Evolutionary conservation across 2,113 vertebrate species (phyloP).

Genomic region (Scopus umbretta): DNA sequence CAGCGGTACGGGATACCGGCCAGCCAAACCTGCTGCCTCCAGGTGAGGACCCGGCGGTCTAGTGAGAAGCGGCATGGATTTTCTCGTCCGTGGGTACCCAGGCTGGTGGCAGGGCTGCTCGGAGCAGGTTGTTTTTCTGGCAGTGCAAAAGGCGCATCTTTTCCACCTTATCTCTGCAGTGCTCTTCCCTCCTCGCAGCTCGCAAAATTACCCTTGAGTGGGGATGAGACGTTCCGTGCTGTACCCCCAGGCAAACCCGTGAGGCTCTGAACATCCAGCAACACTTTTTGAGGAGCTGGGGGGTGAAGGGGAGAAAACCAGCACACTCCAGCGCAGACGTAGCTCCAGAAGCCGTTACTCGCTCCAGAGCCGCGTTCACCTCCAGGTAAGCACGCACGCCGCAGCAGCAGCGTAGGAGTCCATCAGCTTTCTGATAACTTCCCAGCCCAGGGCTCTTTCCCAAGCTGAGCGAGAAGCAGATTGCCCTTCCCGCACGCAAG

Average conservation of each 20-base stretch:
- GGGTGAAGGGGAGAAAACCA: background rate
- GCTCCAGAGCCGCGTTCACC: fast-evolving
- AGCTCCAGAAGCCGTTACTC: too few relatives aligned
- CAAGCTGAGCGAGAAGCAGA: background rate
- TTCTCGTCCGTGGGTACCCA: background rate
- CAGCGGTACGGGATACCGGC: fast-evolving
- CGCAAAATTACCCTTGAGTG: background rate
- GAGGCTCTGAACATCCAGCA: background rate
- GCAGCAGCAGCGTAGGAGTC: background rate
- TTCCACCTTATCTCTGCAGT: background rate
- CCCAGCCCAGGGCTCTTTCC: background rate
- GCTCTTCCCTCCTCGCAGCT: background rate
- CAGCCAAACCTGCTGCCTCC: background rate
- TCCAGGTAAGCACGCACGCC: background rate
- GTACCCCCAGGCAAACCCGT: background rate
- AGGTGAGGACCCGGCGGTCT: background rate
- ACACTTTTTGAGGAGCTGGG: background rate
- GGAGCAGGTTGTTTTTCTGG: background rate
- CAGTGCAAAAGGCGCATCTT: background rate
- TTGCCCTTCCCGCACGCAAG: background rate
- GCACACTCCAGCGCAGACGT: background rate
- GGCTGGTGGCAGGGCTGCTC: background rate
- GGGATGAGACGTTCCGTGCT: background rate
- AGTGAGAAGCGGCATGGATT: background rate
- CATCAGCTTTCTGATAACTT: background rate